Conservation (phyloP, 2,888 invertebrate species). For the Drosophila pseudotalamancana region DNA sequence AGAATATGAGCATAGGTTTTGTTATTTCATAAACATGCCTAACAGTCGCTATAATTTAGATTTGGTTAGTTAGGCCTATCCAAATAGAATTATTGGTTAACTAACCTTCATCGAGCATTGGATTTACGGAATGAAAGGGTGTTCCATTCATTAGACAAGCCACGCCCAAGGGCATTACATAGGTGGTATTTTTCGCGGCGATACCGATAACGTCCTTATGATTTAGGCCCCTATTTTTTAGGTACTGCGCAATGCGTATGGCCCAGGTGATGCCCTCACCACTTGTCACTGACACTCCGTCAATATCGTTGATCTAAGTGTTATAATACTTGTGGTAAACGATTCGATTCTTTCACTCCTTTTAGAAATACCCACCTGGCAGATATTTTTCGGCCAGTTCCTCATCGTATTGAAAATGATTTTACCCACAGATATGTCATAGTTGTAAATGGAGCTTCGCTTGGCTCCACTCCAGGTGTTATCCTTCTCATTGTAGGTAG, state of each 20-base stretch:
- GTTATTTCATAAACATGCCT: slow-evolving; percentile 56
- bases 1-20: slow-evolving; percentile 63
- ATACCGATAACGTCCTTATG: slow-evolving; percentile 77
- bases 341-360: background rate
- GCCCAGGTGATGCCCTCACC: slow-evolving; percentile 64
- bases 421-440: slow-evolving; percentile 61
- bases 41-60: slow-evolving; percentile 41
- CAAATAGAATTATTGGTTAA: background rate
- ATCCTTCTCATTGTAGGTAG: slow-evolving; percentile 59
- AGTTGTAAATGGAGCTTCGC: slow-evolving; percentile 50
- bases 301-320: slow-evolving; percentile 65
- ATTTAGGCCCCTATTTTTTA: slow-evolving; percentile 66
- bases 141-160: slow-evolving; percentile 70
- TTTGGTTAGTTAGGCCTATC: background rate
- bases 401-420: slow-evolving; percentile 63
- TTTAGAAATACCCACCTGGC: slow-evolving; percentile 50
- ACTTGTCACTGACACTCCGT: slow-evolving; percentile 67
- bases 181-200: slow-evolving; percentile 69
- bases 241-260: slow-evolving; percentile 71
- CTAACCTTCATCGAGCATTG: slow-evolving; percentile 64
- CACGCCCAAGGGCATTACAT: slow-evolving; percentile 72
- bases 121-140: slow-evolving; percentile 71
- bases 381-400: slow-evolving; percentile 70
- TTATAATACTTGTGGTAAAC: background rate
- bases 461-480: slow-evolving; percentile 63